phyloP scores from a whole-genome alignment of 2,113 vertebrate genomes.

The Craseonycteris thonglongyai region DNA sequence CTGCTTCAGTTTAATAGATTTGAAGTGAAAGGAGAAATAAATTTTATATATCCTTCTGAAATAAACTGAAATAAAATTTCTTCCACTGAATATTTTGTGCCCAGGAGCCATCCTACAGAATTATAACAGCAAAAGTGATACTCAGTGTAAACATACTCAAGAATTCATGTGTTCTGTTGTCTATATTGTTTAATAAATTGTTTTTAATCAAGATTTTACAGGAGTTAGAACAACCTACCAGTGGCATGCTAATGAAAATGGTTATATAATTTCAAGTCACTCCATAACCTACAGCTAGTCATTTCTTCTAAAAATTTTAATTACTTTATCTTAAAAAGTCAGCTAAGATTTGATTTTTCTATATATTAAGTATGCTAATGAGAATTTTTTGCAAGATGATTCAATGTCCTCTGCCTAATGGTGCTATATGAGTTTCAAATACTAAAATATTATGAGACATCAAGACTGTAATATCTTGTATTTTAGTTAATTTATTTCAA shows the following conservation, averaged over 20 bases:
- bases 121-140: neutral
- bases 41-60: neutral
- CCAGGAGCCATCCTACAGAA: neutral
- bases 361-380: neutral
- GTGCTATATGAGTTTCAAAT: neutral
- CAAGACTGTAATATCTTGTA: neutral
- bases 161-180: neutral
- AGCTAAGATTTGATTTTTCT: neutral
- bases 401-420: neutral
- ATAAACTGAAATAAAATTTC: neutral
- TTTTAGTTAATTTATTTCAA: neutral
- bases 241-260: neutral
- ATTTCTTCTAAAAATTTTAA: constrained; percentile 16
- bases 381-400: neutral
- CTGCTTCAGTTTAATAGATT: neutral
- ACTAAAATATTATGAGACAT: neutral
- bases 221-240: neutral
- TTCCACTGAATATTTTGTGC: neutral
- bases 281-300: neutral
- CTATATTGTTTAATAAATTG: neutral
- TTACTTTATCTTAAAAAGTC: neutral
- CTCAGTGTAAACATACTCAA: neutral
- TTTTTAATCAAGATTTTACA: neutral
- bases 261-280: neutral
- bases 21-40: neutral